Percentiles rank a stretch among this genome's conserved stretches.
Conservation (phyloP, 2,113 vertebrate genomes). For the Rafetus swinhoei region DNA sequence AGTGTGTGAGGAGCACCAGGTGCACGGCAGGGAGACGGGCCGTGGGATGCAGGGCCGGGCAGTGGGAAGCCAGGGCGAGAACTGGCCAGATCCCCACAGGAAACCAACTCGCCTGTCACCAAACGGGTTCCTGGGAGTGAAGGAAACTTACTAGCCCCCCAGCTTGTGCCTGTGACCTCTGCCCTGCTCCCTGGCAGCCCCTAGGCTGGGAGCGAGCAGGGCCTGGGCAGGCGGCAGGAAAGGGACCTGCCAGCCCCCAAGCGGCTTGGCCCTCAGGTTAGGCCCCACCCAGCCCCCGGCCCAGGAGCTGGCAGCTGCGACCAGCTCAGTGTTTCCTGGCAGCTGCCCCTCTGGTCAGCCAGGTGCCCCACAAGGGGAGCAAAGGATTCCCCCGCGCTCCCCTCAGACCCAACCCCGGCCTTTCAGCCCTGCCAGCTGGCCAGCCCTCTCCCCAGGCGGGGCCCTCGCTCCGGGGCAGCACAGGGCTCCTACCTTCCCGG, state of each 20-base stretch:
- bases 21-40: too few relatives aligned
- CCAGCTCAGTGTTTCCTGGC: not conserved
- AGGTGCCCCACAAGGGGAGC: fast-evolving
- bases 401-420: not conserved
- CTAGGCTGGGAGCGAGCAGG: not conserved
- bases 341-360: not conserved
- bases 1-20: too few relatives aligned
- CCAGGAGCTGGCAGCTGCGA: not conserved
- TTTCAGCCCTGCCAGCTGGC: not conserved
- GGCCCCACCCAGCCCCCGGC: too few relatives aligned
- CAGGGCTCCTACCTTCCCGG: conserved; percentile 80
- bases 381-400: not conserved
- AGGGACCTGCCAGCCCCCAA: not conserved
- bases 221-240: not conserved
- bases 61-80: too few relatives aligned
- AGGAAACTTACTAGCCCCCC: too few relatives aligned
- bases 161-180: not conserved
- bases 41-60: too few relatives aligned
- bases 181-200: fast-evolving
- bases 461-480: not conserved
- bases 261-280: not conserved
- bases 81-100: too few relatives aligned
- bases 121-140: too few relatives aligned
- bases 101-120: too few relatives aligned
- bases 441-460: not conserved